Percentiles rank a stretch among this genome's conserved stretches.
Evolutionary conservation across 2,888 invertebrate species (phyloP).

Genomic region (Dioctria linearis): DNA sequence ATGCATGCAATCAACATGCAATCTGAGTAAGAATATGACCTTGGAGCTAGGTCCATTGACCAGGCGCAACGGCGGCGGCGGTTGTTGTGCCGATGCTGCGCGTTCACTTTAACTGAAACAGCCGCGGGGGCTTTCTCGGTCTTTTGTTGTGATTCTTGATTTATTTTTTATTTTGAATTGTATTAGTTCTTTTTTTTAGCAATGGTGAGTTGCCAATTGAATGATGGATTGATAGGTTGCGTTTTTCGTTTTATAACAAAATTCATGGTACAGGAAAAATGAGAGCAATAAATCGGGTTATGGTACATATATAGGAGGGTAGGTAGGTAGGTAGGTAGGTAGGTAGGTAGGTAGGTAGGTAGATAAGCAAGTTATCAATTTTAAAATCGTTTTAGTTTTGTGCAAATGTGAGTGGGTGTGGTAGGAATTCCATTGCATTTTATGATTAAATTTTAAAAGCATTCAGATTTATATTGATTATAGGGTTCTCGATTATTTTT

Average conservation of each 20-base stretch:
- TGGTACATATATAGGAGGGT: background rate
- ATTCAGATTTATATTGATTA: too few species aligned
- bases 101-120: constrained; percentile 23
- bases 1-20: constrained; percentile 34
- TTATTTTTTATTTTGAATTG: constrained; percentile 12
- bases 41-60: constrained; percentile 53
- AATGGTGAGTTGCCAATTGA: constrained; percentile 41
- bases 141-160: constrained; percentile 12
- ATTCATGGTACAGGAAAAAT: background rate
- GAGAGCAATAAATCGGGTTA: background rate
- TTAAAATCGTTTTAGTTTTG: too few species aligned
- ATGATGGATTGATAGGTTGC: constrained; percentile 42
- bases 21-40: constrained; percentile 43
- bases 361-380: too few species aligned
- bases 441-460: too few species aligned
- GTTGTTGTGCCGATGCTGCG: background rate
- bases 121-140: constrained; percentile 19
- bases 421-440: too few species aligned
- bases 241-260: background rate
- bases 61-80: too few species aligned
- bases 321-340: too few species aligned
- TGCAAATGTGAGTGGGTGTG: too few species aligned
- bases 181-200: constrained; percentile 27
- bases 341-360: too few species aligned
- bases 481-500: too few species aligned